Base-by-base conservation (phyloP, 2,113 vertebrate species). In the Rhabdornis inornatus region DNA sequence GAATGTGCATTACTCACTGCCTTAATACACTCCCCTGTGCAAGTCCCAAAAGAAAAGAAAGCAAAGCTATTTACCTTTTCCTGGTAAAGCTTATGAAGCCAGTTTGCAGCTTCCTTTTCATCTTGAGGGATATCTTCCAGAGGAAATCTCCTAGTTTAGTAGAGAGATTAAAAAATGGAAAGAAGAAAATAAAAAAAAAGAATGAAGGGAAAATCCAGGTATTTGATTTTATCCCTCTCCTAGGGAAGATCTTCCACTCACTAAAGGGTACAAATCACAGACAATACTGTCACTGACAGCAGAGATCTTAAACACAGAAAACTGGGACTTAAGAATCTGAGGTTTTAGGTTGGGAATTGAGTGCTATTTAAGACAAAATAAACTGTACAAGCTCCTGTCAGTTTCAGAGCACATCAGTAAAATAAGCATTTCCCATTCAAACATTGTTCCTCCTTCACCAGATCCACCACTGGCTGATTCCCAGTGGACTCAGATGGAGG, bases 71-170 rank as follows among this genome's bases (percentile, higher is more conserved):
- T 96, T 96, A 99, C 99, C 98, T 99, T 99, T 94, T 99, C 99
- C 97, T 99, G 99, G 96, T 99, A 99, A 93, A 99, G 98, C 92
- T 98, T 99, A 94, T 99, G 99, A 91, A 99, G 98, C 99, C 99
- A 99, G 82, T 95, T 96, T 21, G 99, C 99, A 35, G 99, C 99
- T 97, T 98, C 98, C 66, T 98, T 98, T 91, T 99, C 99, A 96
- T 99, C 98, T 80, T 97, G 97, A 30, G 99, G 99, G 86, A 99
- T 99, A 24, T 99, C 99, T 89, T 99, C 98, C 91, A 99, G 97
- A 91, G 99, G 97, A 89, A 99, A 99, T 79, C 99, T 98, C 98
- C 99, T 99, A 96, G 66, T 63, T 90, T 31, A 78, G 42, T 15
- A 91, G 39, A 83, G 64, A 71, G 55, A 89, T 37, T 15, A 25